A percentile compares a stretch with the other conserved stretches of the same genome.
Evolutionary conservation across 2,113 vertebrate species (phyloP).

Genomic region (Aptenodytes forsteri): DNA sequence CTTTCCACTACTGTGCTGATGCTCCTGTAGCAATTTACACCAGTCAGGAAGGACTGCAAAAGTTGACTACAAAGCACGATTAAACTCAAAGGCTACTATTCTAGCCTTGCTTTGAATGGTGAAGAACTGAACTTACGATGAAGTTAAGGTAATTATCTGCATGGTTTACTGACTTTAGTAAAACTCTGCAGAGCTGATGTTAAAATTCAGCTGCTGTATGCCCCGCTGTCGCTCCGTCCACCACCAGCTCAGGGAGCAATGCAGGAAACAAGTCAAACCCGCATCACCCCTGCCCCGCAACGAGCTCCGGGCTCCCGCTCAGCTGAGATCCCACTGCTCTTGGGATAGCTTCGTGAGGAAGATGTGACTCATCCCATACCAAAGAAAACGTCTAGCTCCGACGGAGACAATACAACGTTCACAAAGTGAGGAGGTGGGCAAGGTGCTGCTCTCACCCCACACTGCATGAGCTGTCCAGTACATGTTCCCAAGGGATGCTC

Average conservation of each 20-base stretch:
- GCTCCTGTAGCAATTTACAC: not conserved
- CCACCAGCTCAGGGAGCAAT: not conserved
- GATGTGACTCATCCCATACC: not conserved
- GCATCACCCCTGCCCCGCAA: not conserved
- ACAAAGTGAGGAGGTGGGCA: not conserved
- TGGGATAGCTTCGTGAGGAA: too few species aligned
- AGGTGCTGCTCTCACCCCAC: not conserved
- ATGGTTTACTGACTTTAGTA: not conserved
- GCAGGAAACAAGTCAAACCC: too few species aligned
- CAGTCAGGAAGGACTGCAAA: not conserved
- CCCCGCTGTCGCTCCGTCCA: not conserved
- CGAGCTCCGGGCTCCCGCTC: rapidly evolving
- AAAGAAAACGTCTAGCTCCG: not conserved
- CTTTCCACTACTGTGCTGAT: not conserved
- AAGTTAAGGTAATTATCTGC: not conserved
- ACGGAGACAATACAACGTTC: rapidly evolving
- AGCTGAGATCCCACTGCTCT: not conserved
- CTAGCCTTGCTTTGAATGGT: not conserved
- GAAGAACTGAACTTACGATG: too few species aligned
- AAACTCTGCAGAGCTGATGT: not conserved
- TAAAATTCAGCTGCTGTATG: rapidly evolving
- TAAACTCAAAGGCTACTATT: not conserved
- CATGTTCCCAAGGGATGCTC: not conserved
- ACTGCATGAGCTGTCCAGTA: rapidly evolving
- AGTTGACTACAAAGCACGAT: not conserved